Evolutionary conservation across 2,113 vertebrate genomes (phyloP).

Genomic region (Crotophaga sulcirostris): DNA sequence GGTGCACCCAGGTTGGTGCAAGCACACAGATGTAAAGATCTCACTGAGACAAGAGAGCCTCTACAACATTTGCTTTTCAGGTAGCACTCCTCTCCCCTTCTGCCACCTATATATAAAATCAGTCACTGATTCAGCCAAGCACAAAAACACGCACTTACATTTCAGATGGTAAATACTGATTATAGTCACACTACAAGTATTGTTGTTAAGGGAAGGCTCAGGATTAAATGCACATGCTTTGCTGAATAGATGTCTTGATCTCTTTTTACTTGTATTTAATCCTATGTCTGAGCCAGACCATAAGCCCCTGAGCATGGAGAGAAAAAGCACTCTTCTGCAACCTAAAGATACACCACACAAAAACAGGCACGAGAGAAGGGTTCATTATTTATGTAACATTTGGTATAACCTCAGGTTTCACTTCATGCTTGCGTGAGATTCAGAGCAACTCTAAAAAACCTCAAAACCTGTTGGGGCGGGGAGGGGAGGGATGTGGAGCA

Average conservation of each 20-base stretch:
- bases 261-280: not conserved
- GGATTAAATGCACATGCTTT: not conserved
- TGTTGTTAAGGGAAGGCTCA: not conserved
- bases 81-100: not conserved
- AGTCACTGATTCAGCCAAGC: not conserved
- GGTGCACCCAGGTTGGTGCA: accelerated
- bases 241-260: not conserved
- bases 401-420: not conserved
- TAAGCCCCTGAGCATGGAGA: not conserved
- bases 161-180: not conserved
- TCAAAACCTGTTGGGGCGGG: not conserved
- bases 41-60: not conserved
- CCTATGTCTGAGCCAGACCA: not conserved
- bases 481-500: not conserved
- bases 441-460: not conserved
- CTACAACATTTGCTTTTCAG: not conserved
- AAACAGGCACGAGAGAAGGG: not conserved
- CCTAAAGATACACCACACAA: accelerated
- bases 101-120: not conserved
- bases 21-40: not conserved
- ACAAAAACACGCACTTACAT: not conserved
- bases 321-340: not conserved
- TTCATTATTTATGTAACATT: not conserved
- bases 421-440: not conserved
- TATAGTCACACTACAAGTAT: not conserved